A percentile compares a stretch with the other conserved stretches of the same genome.
Conservation (phyloP, 2,797 vertebrate genomes). For the Urocyon cinereoargenteus region DNA sequence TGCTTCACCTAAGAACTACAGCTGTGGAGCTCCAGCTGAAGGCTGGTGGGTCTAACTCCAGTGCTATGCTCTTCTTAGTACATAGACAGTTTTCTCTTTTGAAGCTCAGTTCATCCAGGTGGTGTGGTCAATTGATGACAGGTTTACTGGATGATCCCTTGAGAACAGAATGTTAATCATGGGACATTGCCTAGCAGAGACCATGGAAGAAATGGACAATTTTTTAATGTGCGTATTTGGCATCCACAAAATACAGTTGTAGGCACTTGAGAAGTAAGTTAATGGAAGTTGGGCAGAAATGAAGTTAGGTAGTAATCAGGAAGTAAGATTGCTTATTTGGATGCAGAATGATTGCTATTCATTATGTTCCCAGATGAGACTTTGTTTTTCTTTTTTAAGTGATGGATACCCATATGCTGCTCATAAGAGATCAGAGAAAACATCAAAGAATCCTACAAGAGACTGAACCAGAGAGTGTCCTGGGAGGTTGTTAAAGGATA, state of each 20-base stretch:
- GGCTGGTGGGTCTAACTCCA: rapidly evolving
- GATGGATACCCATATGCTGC: not conserved
- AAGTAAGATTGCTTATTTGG: not conserved
- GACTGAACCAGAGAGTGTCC: not conserved
- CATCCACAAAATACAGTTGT: not conserved
- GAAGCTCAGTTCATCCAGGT: not conserved
- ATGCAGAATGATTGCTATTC: not conserved
- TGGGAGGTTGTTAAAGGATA: slow-evolving; percentile 23
- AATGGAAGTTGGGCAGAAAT: not conserved
- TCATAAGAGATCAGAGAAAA: slow-evolving; percentile 32
- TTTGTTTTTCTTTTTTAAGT: slow-evolving; percentile 46
- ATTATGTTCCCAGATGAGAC: not conserved
- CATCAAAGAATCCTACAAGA: not conserved
- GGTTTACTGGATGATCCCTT: not conserved
- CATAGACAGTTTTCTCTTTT: not conserved
- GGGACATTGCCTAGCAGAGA: not conserved
- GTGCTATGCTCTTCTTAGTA: not conserved
- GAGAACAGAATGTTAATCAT: not conserved
- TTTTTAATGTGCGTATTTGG: not conserved
- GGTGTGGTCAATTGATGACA: not conserved
- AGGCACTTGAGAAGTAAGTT: not conserved
- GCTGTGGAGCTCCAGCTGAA: not conserved
- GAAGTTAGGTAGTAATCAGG: not conserved
- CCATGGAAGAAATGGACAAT: not conserved
- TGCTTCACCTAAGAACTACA: not conserved